Percentiles rank a stretch among this genome's conserved stretches.
Conservation (phyloP, 2,888 invertebrate species). For the Catocala fraxini region DNA sequence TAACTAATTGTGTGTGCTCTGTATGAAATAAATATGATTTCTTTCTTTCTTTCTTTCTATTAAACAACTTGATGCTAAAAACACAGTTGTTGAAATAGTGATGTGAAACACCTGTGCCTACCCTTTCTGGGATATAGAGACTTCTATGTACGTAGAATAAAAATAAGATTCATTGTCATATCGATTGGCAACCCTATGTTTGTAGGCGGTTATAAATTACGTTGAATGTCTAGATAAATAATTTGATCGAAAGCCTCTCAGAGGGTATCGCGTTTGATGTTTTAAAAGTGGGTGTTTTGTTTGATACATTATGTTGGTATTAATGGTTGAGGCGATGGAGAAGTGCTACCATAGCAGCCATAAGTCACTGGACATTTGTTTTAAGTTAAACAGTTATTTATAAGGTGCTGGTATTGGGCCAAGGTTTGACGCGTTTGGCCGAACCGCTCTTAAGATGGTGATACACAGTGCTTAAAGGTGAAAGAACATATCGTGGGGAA, state of each 20-base stretch:
- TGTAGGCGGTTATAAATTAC: constrained; percentile 52
- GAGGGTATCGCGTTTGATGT: constrained; percentile 63
- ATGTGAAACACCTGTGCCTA: too few relatives aligned
- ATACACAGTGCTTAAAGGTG: too few relatives aligned
- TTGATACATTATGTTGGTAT: constrained; percentile 68
- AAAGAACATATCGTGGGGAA: too few relatives aligned
- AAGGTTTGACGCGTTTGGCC: constrained; percentile 14
- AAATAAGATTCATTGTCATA: constrained; percentile 31
- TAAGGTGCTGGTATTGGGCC: constrained; percentile 39
- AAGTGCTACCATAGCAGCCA: constrained; percentile 48
- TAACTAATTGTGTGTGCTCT: too few relatives aligned
- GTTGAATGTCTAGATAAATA: constrained; percentile 66
- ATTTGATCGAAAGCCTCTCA: constrained; percentile 72
- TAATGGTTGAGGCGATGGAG: constrained; percentile 68
- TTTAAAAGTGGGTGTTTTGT: constrained; percentile 68
- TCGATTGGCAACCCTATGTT: constrained; percentile 61
- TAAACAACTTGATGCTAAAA: too few relatives aligned
- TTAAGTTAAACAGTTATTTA: constrained; percentile 45
- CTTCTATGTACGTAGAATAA: not conserved
- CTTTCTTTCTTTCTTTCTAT: too few relatives aligned
- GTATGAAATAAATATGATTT: too few relatives aligned
- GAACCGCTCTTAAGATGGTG: too few relatives aligned
- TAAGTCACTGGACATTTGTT: constrained; percentile 59
- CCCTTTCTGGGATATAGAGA: too few relatives aligned
- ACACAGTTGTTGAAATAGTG: too few relatives aligned